Percentiles rank a stretch among this genome's conserved stretches.
These are phyloP conservation scores for Rhodophaea formosa DNA, from an alignment of 2,888 invertebrate genomes.

Conservation along the genomic window DNA sequence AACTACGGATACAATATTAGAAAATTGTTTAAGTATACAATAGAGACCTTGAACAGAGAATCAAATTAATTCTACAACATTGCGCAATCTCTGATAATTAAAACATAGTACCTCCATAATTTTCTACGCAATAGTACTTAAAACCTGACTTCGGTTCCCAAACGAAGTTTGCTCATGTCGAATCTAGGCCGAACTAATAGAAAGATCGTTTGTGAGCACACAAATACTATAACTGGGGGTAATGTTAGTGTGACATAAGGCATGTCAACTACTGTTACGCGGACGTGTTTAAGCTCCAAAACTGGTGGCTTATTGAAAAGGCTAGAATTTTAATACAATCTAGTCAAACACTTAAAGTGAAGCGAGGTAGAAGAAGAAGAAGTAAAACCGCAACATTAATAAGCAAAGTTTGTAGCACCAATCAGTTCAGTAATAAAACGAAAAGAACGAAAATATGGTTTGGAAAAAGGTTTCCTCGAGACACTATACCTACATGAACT, in stretches of 20 bases:
- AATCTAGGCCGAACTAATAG: constrained; percentile 14
- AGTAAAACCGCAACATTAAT: too few species aligned
- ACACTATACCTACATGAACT: too few species aligned
- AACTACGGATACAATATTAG: too few species aligned
- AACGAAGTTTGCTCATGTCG: constrained; percentile 11
- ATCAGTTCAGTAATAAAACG: too few species aligned
- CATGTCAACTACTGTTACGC: constrained; percentile 8
- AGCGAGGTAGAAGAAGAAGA: too few species aligned
- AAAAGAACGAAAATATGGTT: too few species aligned
- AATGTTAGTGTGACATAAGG: constrained; percentile 1
- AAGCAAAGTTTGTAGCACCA: too few species aligned
- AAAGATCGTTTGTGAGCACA: constrained; percentile 10
- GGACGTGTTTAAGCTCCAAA: too few species aligned
- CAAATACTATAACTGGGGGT: background rate
- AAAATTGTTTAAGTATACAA: background rate
- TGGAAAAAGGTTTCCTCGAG: too few species aligned
- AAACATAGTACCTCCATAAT: background rate
- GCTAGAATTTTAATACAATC: too few species aligned
- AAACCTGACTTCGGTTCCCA: background rate
- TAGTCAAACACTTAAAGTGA: too few species aligned
- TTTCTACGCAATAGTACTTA: constrained; percentile 3
- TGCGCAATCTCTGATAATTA: background rate
- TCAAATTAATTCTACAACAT: background rate
- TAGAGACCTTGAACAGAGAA: background rate
- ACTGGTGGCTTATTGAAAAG: too few species aligned